These are phyloP conservation scores for Spermophilus dauricus DNA, from an alignment of 2,113 vertebrate species.

Conservation along the genomic window DNA sequence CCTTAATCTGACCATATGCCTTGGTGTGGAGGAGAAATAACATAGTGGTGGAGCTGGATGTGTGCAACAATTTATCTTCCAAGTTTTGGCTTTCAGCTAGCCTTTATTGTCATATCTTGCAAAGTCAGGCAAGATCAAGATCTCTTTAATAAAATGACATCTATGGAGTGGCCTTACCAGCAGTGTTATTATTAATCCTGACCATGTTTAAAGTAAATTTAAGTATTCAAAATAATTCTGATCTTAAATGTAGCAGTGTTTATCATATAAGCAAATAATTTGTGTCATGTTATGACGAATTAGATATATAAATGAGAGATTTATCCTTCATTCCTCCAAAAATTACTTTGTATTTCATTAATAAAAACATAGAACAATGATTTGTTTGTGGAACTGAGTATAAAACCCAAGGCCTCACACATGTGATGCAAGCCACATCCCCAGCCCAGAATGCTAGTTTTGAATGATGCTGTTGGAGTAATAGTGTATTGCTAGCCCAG, in stretches of 20 bases:
- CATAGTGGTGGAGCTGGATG: neutral
- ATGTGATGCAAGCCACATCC: neutral
- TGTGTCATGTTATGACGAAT: neutral
- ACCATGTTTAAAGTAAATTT: neutral
- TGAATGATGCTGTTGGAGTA: neutral
- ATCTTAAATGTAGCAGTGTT: conserved; percentile 10
- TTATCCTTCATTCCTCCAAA: neutral
- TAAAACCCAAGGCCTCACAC: neutral
- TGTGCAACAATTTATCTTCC: neutral
- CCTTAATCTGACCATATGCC: neutral
- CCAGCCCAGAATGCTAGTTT: neutral
- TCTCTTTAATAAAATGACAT: neutral
- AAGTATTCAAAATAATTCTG: conserved; percentile 54
- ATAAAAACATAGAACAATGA: neutral
- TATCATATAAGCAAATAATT: neutral
- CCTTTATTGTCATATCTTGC: neutral
- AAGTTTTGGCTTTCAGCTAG: neutral
- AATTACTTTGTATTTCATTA: neutral
- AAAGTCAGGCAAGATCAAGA: neutral
- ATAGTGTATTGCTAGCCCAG: rapidly evolving
- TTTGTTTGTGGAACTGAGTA: neutral
- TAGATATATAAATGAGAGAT: neutral
- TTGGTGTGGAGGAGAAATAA: neutral
- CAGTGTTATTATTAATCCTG: neutral
- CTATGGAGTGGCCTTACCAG: neutral